Base-by-base conservation (phyloP, 1,140 invertebrate genomes). In the Meteorus sp. region DNA sequence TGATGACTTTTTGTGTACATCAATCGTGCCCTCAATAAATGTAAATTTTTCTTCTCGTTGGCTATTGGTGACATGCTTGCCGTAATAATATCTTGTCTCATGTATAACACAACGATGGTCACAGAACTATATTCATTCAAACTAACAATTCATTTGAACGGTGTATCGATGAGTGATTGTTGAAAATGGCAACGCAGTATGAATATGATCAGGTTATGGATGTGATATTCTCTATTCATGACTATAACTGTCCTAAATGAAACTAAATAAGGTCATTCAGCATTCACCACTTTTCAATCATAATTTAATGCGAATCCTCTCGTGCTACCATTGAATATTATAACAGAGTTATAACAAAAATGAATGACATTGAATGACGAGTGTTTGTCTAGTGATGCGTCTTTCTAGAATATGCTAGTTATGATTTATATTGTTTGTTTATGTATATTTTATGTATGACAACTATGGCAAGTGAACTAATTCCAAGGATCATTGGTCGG, bases 261-360 rank as follows among this genome's bases (percentile, higher is more conserved):
- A 48, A 64, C 67, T 75, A 71, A 76, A 73, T 19, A 44, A 48
- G 45, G 45, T 23, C 75, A 74, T 76, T 77, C 70, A 65, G 64
- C 73, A 77, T 77, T 78, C 75, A 62, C 70, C 71, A 74, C 65
- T n/a, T n/a, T n/a, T n/a, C n/a, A n/a, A 71, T 70, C 63, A 63
- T 59, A 63, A 63, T 56, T 64, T 61, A 65, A 65, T 66, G 33
- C 23, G 23, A 56, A 54, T 56, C 60, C 62, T 61, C 57, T 60
- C 61, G 65, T 48, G 45, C 45, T 48, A 25, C 17, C 45, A 48
- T 48, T 23, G 20, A 48, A 17, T 25, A 25, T 17, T n/a, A 25
- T 25, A 22, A 27, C 22, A n/a, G n/a, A 48, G 13, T 9, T n/a
- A 48, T 25, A 22, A 48, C 23, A 27, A 48, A n/a, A 17, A n/a